Evolutionary conservation across 2,113 vertebrate species (phyloP).

Genomic region (Ammodytes marinus): DNA sequence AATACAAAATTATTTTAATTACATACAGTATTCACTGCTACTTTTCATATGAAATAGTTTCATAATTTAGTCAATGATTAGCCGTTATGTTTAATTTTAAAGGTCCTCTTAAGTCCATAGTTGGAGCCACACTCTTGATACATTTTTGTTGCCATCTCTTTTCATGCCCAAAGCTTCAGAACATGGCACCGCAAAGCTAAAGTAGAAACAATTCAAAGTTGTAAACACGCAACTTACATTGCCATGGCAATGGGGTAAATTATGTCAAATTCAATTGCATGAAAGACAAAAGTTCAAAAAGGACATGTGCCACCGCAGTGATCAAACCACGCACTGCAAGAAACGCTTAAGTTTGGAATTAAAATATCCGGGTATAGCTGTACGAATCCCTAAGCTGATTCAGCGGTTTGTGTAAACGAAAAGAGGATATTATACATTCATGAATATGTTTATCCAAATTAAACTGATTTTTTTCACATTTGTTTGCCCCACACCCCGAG

Average conservation of each 20-base stretch:
- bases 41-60: not conserved
- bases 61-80: not conserved
- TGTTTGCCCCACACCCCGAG: conserved; percentile 1
- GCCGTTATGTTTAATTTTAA: not conserved
- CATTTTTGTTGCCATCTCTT: conserved; percentile 59
- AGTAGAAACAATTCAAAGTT: conserved; percentile 54
- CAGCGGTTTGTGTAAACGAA: conserved; percentile 16
- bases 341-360: conserved; percentile 10
- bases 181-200: conserved; percentile 7
- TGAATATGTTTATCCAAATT: conserved; percentile 7
- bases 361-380: conserved; percentile 7
- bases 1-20: too few species aligned
- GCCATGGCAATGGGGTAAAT: conserved; percentile 15
- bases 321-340: conserved; percentile 5
- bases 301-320: conserved; percentile 15
- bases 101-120: not conserved
- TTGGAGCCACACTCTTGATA: conserved; percentile 8
- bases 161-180: conserved; percentile 56
- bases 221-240: conserved; percentile 56
- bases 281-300: conserved; percentile 34
- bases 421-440: conserved; percentile 24
- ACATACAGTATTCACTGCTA: not conserved
- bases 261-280: conserved; percentile 28
- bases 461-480: not conserved
- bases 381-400: not conserved